Evolutionary conservation across 1,140 invertebrate species (phyloP), one percentile per base, ranked within the genome.

Genomic region (Drosophila arizonae): DNA sequence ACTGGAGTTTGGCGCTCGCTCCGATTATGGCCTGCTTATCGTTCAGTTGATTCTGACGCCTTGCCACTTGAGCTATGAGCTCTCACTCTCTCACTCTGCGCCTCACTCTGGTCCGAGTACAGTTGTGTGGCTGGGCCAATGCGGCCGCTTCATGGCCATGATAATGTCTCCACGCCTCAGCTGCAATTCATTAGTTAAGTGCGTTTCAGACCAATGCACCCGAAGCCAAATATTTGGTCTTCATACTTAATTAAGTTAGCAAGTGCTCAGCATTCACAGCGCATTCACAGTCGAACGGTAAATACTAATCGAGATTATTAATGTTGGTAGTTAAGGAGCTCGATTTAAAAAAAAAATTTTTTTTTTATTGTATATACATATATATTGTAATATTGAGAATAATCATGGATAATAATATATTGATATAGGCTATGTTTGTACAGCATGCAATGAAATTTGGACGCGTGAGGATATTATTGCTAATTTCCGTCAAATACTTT

Each of bases 1-100:
- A 87, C 82, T 88, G 70, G 45, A 68, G 65, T 76, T 71, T 65
- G 43, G 52, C 55, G 61, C 52, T 10, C 60, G 61, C 60, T 57
- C 52, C 79, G 78, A 82, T 86, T 87, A 87, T 65, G 51, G 62
- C 70, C 33, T 77, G 65, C 63, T 79, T 79, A 76, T 77, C 62
- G 76, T 48, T 58, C 66, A 76, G 68, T 69, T 54, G 60, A 43
- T 56, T 57, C 52, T 39, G 21, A 51, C 65, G 57, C 65, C 72
- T 63, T 39, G 72, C 66, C 58, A 69, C 72, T 70, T 70, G 72
- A 72, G 56, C 28, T 39, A 26, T 36, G 24, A 33, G 15, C 28
- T 30, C 28, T 30, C 28, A 3, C 28, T 5, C 28, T 30, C 28
- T 30, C 28, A 6, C 28, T 30, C 28, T 30, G 21, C 21, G 21